phyloP scores from a whole-genome alignment of 2,113 vertebrate genomes.

The Irena cyanogastra region DNA sequence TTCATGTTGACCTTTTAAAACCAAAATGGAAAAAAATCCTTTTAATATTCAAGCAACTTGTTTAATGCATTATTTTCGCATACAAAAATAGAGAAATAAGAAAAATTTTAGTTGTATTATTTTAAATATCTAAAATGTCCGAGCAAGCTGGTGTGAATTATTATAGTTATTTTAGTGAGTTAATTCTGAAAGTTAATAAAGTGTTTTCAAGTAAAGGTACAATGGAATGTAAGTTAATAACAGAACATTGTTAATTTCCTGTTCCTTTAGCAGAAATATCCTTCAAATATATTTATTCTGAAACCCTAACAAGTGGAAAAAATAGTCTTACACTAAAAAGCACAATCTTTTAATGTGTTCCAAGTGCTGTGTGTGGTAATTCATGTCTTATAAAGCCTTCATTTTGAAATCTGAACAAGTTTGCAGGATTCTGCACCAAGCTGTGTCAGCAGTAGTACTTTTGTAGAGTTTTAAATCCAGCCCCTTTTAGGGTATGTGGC shows the following conservation, averaged over 20 bases:
- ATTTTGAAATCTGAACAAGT: neutral
- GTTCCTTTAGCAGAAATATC: neutral
- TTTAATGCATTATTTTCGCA: neutral
- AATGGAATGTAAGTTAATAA: neutral
- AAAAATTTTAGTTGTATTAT: neutral
- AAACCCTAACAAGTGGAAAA: neutral
- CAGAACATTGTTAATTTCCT: neutral
- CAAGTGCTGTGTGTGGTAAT: neutral
- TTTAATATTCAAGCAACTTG: neutral
- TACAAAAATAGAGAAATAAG: neutral
- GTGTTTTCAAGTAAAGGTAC: neutral
- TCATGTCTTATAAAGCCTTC: neutral
- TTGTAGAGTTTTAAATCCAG: neutral
- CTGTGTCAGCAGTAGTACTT: neutral
- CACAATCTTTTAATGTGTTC: neutral
- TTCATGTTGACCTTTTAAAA: neutral
- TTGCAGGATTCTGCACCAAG: neutral
- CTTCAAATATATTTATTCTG: neutral
- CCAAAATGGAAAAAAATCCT: neutral
- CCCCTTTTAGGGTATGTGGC: neutral
- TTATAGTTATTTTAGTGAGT: neutral
- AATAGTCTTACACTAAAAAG: neutral
- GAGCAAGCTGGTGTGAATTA: neutral
- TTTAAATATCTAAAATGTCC: neutral
- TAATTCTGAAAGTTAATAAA: neutral